Evolutionary conservation across 2,113 vertebrate species (phyloP).

Genomic region (Malurus cyaneus): DNA sequence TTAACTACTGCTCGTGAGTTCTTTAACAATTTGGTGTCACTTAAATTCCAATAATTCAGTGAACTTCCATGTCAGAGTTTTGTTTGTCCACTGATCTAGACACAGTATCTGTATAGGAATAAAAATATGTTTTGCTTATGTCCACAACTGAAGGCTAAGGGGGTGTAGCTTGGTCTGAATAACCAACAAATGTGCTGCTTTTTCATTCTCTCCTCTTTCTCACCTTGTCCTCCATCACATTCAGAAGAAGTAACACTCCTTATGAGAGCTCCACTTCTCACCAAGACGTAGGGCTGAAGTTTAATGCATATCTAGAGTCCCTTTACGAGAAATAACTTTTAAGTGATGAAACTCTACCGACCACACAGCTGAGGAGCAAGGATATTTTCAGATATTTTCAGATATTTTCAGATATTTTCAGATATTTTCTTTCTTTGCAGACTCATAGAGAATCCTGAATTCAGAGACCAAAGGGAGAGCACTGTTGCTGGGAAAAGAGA

Average conservation of each 20-base stretch:
- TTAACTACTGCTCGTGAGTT: background rate
- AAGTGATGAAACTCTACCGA: background rate
- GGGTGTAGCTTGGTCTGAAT: background rate
- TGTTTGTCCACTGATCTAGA: background rate
- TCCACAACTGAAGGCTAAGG: background rate
- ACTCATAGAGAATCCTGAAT: background rate
- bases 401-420: background rate
- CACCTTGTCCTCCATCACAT: background rate
- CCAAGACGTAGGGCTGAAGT: background rate
- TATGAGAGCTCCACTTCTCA: background rate
- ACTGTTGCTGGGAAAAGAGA: background rate
- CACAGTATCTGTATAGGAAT: background rate
- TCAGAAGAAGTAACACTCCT: background rate
- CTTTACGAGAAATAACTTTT: background rate
- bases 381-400: background rate
- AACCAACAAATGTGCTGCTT: background rate
- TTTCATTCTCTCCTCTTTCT: background rate
- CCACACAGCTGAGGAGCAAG: background rate
- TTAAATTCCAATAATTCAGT: background rate
- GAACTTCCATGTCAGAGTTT: background rate
- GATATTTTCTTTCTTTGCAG: background rate
- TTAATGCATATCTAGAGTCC: background rate
- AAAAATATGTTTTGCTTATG: background rate
- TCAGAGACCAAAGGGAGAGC: accelerated
- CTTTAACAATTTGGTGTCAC: background rate